Evolutionary conservation across 2,888 invertebrate genomes (phyloP), one percentile per base, ranked within the genome.

Genomic region (Pristionchus japonicus): DNA sequence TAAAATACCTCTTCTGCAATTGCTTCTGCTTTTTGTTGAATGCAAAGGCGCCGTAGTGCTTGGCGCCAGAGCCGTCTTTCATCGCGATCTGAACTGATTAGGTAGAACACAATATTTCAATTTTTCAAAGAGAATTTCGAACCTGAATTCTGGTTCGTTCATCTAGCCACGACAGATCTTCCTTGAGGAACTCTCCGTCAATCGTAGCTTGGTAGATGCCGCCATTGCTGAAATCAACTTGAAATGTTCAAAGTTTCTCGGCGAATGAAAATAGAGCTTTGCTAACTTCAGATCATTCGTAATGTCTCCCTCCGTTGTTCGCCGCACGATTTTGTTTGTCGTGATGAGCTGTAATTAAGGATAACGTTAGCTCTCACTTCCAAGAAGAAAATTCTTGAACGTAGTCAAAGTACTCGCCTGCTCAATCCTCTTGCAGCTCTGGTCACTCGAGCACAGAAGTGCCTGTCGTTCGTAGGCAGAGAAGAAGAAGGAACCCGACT

Each of bases 151-250:
- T 87, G 80, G 57, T 77, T 34, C 43, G 20, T 23, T 87, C 57
- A 52, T 47, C 80, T 0, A 86, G 43, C 77, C 80, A 87, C 0
- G 67, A 64, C 2, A 87, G 15, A 43, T 87, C 87, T 2, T 74
- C 77, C 31, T 77, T 74, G 40, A 87, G 57, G 57, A 87, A 87
- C 37, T 74, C 77, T 4, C 47, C 57, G 17, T 87, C 87, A 27
- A 80, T 87, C 31, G 80, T 87, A 0, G 87, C 87, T 61, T 87
- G 87, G 23, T 87, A 87, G 43, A 87, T 87, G 0, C 87, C 87
- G 11, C 87, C 87, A 15, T 80, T 20, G n/a, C 87, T 87, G 57
- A 52, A 70, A 6, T 27, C 17, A 15, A 61, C 17, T 27, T 61
- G 17, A 31, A 13, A 64, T 4, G 27, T 61, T 61, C 4, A 61